phyloP scores from a whole-genome alignment of 2,113 vertebrate genomes.

The Corythornis cristatus region DNA sequence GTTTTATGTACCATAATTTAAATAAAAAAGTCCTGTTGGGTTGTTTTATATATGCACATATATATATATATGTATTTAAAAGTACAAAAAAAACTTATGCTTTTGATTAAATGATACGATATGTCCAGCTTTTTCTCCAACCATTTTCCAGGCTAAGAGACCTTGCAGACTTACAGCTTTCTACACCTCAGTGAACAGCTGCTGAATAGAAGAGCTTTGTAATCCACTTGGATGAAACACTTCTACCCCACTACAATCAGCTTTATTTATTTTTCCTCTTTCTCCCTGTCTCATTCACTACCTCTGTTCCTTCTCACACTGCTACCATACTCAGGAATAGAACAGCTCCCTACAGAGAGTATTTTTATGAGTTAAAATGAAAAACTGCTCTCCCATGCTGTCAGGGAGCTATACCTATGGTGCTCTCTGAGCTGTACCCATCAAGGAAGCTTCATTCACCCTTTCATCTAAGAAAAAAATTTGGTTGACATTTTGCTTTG shows the following conservation, averaged over 20 bases:
- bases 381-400: neutral
- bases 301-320: conserved; percentile 23
- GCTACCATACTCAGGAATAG: conserved; percentile 37
- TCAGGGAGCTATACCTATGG: neutral
- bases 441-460: conserved; percentile 27
- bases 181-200: conserved; percentile 65
- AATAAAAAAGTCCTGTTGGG: conserved; percentile 1
- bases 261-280: conserved; percentile 25
- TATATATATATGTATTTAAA: conserved; percentile 27
- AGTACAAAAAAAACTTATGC: conserved; percentile 44
- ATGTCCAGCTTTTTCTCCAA: conserved; percentile 16
- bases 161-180: conserved; percentile 34
- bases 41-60: conserved; percentile 33
- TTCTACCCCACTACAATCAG: neutral
- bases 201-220: conserved; percentile 44
- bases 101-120: conserved; percentile 47
- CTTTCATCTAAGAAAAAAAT: neutral
- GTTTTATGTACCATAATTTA: conserved; percentile 42
- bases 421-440: conserved; percentile 27
- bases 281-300: neutral
- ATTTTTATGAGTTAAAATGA: conserved; percentile 18
- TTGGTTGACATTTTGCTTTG: neutral
- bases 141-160: conserved; percentile 1
- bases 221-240: conserved; percentile 3
- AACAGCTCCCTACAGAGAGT: neutral